phyloP scores from a whole-genome alignment of 1,140 invertebrate species.

The Protaetia brevitarsis region DNA sequence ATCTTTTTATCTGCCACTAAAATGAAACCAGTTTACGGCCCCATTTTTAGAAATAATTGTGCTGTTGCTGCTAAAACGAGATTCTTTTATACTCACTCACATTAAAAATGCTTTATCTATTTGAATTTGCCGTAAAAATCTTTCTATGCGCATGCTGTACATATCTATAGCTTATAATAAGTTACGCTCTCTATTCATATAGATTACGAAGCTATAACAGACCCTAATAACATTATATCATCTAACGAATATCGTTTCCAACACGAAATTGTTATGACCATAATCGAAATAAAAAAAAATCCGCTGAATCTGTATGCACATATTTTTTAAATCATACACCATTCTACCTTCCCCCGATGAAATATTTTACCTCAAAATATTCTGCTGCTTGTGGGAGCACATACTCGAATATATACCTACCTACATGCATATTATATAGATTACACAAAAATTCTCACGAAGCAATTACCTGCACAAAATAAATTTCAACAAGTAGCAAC shows the following conservation, averaged over 20 bases:
- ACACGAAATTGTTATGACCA: no score
- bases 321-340: no score
- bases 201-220: no score
- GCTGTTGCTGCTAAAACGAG: not conserved
- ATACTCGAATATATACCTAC: not conserved
- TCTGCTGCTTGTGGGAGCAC: no score
- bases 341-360: no score
- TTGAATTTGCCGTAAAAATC: not conserved
- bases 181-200: not conserved
- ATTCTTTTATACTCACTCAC: not conserved
- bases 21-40: conserved; percentile 9
- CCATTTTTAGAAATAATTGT: conserved; percentile 15
- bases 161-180: not conserved
- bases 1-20: conserved; percentile 15
- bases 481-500: not conserved
- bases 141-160: not conserved
- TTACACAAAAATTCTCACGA: not conserved
- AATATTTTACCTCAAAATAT: no score
- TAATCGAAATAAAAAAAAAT: no score
- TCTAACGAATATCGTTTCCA: no score
- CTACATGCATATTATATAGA: not conserved
- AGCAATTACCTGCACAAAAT: not conserved
- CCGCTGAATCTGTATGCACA: no score
- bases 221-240: no score
- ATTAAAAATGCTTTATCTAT: not conserved